phyloP scores from a whole-genome alignment of 2,113 vertebrate species.

The Chionis minor region DNA sequence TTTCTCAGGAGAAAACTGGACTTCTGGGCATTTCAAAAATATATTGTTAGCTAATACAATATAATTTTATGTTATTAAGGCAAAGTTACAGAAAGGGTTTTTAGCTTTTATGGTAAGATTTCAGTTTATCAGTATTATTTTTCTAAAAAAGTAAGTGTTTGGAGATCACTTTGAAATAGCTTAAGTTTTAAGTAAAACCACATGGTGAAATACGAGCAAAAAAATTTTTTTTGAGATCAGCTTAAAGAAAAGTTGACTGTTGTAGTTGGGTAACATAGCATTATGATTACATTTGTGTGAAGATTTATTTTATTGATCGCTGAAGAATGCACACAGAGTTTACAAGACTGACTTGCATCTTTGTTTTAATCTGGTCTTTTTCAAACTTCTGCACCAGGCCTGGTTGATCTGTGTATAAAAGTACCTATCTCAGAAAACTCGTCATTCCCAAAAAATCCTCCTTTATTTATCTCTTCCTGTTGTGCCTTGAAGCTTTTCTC shows the following conservation, averaged over 20 bases:
- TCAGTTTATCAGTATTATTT: neutral
- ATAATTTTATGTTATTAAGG: neutral
- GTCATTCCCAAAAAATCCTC: neutral
- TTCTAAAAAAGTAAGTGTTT: constrained; percentile 1
- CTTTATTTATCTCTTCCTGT: neutral
- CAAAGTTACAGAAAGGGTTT: neutral
- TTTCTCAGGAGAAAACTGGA: neutral
- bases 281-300: neutral
- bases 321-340: neutral
- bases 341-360: neutral
- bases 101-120: neutral
- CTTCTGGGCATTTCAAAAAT: neutral
- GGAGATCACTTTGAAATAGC: neutral
- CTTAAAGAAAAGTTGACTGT: neutral
- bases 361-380: neutral
- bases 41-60: neutral
- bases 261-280: neutral
- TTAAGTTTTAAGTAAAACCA: constrained; percentile 53
- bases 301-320: neutral
- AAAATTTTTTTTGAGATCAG: neutral
- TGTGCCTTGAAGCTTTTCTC: neutral
- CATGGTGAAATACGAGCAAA: neutral
- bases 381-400: neutral
- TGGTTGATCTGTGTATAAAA: neutral
- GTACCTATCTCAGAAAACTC: neutral